Evolutionary conservation across 2,888 invertebrate genomes (phyloP), one percentile per base, ranked within the genome.

Genomic region (Choristoneura rosaceana): DNA sequence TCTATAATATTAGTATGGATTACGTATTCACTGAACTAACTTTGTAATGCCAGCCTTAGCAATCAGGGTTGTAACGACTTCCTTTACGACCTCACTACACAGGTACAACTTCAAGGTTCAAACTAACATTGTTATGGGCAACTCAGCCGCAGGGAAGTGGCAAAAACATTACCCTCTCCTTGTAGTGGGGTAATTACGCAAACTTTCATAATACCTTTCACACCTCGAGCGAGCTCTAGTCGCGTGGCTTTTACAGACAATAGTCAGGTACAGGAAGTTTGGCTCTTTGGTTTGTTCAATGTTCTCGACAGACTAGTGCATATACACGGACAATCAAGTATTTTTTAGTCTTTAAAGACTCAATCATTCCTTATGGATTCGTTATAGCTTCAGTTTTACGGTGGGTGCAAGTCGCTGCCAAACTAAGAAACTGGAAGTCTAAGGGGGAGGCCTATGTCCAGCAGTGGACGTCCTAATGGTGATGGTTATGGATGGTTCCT

Each of bases 201-300:
- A 73, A 73, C 73, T 73, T 73, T 69, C 33, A 64, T 60, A 69
- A 73, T 73, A 60, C 68, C 50, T 41, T 69, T 69, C 73, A 69
- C 73, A 73, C 73, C 68, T 64, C 63, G 70, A 15, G 15, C 43
- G 43, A 38, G 25, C 25, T 25, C 25, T 2, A 25, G 41, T n/a
- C 17, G 62, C n/a, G 17, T 33, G 38, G 38, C 45, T 52, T 59
- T 60, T 50, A 33, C 38, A 50, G 50, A 64, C 62, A 62, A 63
- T 63, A 67, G 62, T 34, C 25, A 60, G 17, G 55, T 45, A 55
- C 15, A 5, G 15, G 7, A 43, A 63, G 17, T 58, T 55, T 25
- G 2, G 12, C 55, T 0, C 17, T 8, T 25, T 8, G 25, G 12
- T 17, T 17, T 34, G 41, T 14, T n/a, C 17, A 61, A 4, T 41